These are phyloP conservation scores for Sternarchorhynchus goeldii DNA, from an alignment of 2,797 vertebrate species.

Conservation along the genomic window DNA sequence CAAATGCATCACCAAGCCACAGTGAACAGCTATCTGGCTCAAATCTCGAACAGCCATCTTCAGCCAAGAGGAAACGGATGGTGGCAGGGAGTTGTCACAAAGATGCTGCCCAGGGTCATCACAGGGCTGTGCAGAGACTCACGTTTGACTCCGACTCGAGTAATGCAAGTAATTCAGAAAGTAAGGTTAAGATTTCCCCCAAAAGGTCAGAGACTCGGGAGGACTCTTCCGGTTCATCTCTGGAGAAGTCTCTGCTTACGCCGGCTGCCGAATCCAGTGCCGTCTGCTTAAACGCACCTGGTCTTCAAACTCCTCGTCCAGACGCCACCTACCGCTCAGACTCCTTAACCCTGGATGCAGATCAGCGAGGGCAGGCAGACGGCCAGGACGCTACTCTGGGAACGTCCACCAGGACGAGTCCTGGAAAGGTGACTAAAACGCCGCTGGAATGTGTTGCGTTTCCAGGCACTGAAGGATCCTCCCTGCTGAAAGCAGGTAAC, in stretches of 20 bases:
- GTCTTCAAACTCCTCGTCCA: background rate
- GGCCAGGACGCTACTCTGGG: background rate
- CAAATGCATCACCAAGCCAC: constrained; percentile 23
- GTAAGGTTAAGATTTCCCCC: background rate
- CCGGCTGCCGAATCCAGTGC: background rate
- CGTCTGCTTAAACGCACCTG: background rate
- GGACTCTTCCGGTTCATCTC: background rate
- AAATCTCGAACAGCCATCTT: background rate
- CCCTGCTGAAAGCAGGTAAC: background rate
- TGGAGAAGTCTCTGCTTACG: background rate
- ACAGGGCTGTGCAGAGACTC: constrained; percentile 49
- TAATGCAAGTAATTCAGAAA: constrained; percentile 3
- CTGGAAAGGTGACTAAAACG: constrained; percentile 23
- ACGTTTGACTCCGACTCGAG: constrained; percentile 51
- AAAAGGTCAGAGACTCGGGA: constrained; percentile 25
- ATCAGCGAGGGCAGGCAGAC: background rate
- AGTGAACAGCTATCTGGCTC: background rate
- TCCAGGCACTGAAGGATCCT: background rate
- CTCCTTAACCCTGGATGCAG: constrained; percentile 2
- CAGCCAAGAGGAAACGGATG: background rate
- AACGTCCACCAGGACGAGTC: constrained; percentile 24
- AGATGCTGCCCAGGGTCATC: constrained; percentile 23
- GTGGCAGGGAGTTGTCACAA: background rate
- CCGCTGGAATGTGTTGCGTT: constrained; percentile 8
- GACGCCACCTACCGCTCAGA: constrained; percentile 1